Percentiles rank a stretch among this genome's conserved stretches.
Conservation (phyloP, 2,888 invertebrate genomes). For the Lithosia quadra region DNA sequence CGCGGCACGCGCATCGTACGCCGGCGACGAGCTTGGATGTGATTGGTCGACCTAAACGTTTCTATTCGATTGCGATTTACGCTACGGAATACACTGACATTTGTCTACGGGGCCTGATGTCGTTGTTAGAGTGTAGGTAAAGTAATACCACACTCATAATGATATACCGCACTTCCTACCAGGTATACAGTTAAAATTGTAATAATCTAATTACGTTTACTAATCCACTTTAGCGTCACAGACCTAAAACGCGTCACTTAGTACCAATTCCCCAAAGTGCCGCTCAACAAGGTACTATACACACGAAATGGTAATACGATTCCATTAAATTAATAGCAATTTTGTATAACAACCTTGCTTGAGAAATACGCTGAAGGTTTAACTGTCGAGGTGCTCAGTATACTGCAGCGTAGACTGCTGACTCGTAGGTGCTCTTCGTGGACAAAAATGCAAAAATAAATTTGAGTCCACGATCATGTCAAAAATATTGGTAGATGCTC, state of each 20-base stretch:
- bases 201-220: constrained; percentile 28
- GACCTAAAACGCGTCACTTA: constrained; percentile 46
- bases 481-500: no score
- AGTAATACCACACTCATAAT: background rate
- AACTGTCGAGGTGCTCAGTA: background rate
- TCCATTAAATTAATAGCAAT: constrained; percentile 55
- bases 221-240: constrained; percentile 51
- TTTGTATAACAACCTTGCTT: constrained; percentile 33
- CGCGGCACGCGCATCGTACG: no score
- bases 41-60: no score
- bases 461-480: no score
- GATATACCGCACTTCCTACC: background rate
- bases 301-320: constrained; percentile 62
- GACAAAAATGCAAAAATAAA: no score
- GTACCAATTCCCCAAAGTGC: constrained; percentile 66
- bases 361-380: constrained; percentile 18
- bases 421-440: no score
- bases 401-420: no score
- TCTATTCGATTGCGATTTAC: no score
- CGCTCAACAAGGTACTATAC: constrained; percentile 41
- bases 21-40: no score
- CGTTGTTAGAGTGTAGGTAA: no score
- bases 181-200: background rate
- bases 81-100: no score
- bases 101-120: no score